A percentile compares a stretch with the other conserved stretches of the same genome.
These are phyloP conservation scores for Pampusana beccarii DNA, from an alignment of 2,113 vertebrate genomes.

Conservation along the genomic window DNA sequence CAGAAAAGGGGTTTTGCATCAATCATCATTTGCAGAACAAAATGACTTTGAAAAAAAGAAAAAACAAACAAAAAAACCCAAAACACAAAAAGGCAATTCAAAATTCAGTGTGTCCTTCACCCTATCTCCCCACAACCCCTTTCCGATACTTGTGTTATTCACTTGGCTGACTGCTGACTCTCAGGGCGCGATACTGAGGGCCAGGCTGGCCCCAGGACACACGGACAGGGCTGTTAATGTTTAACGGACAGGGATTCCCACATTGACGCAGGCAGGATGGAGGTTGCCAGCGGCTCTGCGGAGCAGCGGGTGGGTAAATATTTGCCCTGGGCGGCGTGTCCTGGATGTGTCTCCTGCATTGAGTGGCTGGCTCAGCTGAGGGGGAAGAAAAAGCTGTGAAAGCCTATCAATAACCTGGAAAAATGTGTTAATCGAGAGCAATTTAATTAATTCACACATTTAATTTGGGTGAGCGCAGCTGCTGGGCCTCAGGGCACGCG, in stretches of 20 bases:
- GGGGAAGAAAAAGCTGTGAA: neutral
- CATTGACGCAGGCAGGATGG: neutral
- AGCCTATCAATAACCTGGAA: neutral
- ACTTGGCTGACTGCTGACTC: neutral
- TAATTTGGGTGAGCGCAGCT: neutral
- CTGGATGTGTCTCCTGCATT: neutral
- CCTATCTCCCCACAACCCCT: neutral
- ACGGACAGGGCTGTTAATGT: conserved; percentile 13
- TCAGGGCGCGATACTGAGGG: accelerated
- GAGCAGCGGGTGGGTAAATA: conserved; percentile 73
- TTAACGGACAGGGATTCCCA: conserved; percentile 78
- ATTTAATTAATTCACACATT: neutral
- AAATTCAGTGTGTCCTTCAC: neutral
- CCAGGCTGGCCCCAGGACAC: neutral
- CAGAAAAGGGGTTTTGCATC: neutral
- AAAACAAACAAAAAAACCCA: no score
- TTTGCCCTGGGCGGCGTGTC: conserved; percentile 60
- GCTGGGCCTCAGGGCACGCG: accelerated
- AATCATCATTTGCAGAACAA: neutral
- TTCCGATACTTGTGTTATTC: neutral
- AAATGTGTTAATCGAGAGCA: neutral
- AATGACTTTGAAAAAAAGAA: neutral
- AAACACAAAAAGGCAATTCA: accelerated
- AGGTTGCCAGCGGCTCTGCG: neutral
- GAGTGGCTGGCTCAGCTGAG: neutral